phyloP scores from a whole-genome alignment of 2,888 invertebrate species.

The Tenthredo mesomela region DNA sequence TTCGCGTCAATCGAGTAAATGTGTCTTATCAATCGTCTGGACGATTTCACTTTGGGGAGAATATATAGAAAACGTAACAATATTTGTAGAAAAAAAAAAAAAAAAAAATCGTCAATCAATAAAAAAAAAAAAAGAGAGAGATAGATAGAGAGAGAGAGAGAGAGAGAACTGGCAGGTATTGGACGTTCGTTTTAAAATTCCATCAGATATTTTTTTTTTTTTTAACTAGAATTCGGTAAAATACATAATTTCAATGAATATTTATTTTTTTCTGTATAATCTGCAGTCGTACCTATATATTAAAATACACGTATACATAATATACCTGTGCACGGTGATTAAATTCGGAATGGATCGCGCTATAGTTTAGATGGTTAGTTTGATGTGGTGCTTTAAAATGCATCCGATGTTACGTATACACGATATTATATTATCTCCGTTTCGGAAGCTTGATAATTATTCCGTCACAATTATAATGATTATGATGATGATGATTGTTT shows the following conservation, averaged over 20 bases:
- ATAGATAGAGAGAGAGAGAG: background rate
- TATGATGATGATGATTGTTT: background rate
- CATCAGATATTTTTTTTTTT: too few relatives aligned
- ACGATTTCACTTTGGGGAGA: background rate
- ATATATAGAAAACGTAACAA: background rate
- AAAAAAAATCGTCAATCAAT: background rate
- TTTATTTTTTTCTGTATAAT: background rate
- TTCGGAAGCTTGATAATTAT: conserved; percentile 25
- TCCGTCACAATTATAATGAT: background rate
- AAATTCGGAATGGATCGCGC: conserved; percentile 50
- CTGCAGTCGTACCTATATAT: background rate
- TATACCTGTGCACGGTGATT: conserved; percentile 41
- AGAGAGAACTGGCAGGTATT: background rate
- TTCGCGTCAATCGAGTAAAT: background rate
- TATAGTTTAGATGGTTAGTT: conserved; percentile 48
- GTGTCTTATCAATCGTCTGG: background rate
- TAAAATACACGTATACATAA: conserved; percentile 13
- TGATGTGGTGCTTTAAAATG: conserved; percentile 47
- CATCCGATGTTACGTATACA: conserved; percentile 35
- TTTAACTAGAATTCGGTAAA: background rate
- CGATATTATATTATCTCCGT: background rate
- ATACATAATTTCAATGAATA: background rate
- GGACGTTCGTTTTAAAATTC: background rate
- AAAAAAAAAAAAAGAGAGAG: background rate
- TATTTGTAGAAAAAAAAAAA: background rate